phyloP scores from a whole-genome alignment of 2,888 invertebrate genomes.

The Acleris literana region DNA sequence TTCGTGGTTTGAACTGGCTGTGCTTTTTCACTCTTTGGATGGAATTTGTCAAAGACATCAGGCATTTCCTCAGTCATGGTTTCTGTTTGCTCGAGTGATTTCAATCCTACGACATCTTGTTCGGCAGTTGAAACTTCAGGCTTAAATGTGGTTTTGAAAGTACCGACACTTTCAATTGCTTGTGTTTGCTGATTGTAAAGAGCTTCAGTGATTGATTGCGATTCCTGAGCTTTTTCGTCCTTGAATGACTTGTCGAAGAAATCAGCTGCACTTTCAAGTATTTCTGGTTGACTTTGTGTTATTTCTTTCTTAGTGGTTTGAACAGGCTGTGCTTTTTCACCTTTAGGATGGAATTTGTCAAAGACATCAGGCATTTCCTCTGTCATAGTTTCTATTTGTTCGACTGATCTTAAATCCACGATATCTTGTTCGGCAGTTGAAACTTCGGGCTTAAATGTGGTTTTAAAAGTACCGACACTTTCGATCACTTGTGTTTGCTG shows the following conservation, averaged over 20 bases:
- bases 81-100: neutral
- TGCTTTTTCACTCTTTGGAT: conserved; percentile 56
- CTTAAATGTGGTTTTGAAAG: neutral
- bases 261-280: conserved; percentile 52
- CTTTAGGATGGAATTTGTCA: neutral
- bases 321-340: neutral
- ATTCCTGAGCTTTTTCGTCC: conserved; percentile 28
- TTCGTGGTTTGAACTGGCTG: conserved; percentile 43
- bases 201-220: neutral
- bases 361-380: conserved; percentile 42
- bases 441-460: conserved; percentile 35
- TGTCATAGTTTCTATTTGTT: conserved; percentile 47
- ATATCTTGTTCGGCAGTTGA: conserved; percentile 43
- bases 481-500: conserved; percentile 52
- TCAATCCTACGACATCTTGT: neutral
- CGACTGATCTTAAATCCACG: conserved; percentile 44
- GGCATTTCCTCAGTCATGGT: conserved; percentile 40
- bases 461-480: conserved; percentile 37
- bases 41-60: conserved; percentile 38
- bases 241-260: conserved; percentile 42
- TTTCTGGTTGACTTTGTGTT: conserved; percentile 46
- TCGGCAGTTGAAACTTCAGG: neutral
- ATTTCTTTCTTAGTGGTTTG: conserved; percentile 1
- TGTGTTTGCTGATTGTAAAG: conserved; percentile 10
- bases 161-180: neutral